phyloP scores from a whole-genome alignment of 2,797 vertebrate genomes.

The Gallinago nigripennis region DNA sequence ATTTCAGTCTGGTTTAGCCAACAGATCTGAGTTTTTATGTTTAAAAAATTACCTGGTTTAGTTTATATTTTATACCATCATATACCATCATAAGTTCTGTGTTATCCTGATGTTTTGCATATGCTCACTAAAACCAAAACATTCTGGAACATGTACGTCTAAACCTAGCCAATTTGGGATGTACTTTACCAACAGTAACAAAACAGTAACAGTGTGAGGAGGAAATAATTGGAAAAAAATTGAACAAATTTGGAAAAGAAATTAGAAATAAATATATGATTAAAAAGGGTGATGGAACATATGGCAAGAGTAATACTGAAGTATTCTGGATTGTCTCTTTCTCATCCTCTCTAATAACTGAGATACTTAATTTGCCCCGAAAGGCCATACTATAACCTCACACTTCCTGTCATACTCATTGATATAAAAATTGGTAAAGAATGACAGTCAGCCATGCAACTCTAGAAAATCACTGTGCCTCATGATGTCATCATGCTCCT shows the following conservation, averaged over 20 bases:
- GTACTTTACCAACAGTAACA: not conserved
- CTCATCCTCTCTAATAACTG: not conserved
- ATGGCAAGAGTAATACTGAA: not conserved
- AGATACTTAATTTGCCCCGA: not conserved
- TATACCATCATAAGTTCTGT: not conserved
- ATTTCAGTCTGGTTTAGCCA: not conserved
- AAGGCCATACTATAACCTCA: not conserved
- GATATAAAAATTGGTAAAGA: not conserved
- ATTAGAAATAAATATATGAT: not conserved
- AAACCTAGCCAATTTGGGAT: not conserved
- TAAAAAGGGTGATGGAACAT: not conserved
- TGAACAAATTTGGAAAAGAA: not conserved
- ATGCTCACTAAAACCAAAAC: not conserved
- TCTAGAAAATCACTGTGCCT: not conserved
- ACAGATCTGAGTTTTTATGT: not conserved
- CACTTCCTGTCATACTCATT: not conserved
- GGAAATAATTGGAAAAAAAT: not conserved
- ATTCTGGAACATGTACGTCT: not conserved
- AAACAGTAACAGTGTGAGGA: not conserved
- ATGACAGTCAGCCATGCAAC: not conserved
- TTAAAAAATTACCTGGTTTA: not conserved
- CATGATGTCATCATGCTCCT: not conserved
- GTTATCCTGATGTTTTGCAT: not conserved
- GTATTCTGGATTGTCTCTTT: not conserved
- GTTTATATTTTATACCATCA: not conserved